Conservation (phyloP, 2,888 invertebrate species). For the Tinea pellionella region DNA sequence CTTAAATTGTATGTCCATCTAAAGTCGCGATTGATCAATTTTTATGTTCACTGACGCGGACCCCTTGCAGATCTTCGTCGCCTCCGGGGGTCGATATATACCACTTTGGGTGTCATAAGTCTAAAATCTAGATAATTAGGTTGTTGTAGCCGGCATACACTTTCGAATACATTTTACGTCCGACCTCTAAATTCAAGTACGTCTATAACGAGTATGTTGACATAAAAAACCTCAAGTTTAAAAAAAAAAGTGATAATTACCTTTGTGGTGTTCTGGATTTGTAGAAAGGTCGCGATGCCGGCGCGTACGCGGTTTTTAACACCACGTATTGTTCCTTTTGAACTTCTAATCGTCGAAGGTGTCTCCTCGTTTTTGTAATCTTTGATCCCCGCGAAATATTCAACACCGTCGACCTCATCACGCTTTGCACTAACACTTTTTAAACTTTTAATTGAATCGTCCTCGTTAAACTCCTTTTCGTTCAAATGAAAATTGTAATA, state of each 20-base stretch:
- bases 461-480: conserved; percentile 72
- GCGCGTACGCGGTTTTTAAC: conserved; percentile 94
- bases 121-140: no score
- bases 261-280: conserved; percentile 84
- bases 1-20: no score
- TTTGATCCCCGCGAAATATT: conserved; percentile 84
- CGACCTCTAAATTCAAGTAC: conserved; percentile 56
- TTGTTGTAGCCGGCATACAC: conserved; percentile 32
- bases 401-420: conserved; percentile 65
- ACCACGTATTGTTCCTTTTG: conserved; percentile 92
- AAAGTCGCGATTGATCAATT: no score
- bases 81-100: no score
- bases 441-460: conserved; percentile 49
- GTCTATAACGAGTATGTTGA: conserved; percentile 40
- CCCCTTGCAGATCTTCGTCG: no score
- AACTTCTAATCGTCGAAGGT: conserved; percentile 86
- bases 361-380: conserved; percentile 74
- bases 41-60: no score
- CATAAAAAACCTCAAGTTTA: conserved; percentile 23
- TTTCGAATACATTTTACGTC: conserved; percentile 45
- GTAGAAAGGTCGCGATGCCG: conserved; percentile 94
- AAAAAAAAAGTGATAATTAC: conserved; percentile 60
- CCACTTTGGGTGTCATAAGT: no score
- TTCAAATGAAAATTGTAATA: conserved; percentile 87
- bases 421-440: conserved; percentile 47